Conservation (phyloP, 1,140 invertebrate genomes). For the Neuroterus valhalla region DNA sequence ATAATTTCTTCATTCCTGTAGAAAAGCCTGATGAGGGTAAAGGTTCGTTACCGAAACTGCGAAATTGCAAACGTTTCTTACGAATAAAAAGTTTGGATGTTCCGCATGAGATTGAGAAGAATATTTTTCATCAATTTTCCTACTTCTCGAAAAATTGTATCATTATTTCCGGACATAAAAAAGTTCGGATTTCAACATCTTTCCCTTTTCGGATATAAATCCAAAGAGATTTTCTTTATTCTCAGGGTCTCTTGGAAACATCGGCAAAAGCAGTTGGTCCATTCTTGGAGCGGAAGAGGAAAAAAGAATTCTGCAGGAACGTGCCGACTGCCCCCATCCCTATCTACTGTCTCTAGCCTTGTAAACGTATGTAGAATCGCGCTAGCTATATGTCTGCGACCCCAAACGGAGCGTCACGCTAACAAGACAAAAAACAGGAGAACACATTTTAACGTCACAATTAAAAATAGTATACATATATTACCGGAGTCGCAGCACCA, state of each 20-base stretch:
- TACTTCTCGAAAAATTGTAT: no score
- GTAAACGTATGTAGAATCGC: conserved; percentile 42
- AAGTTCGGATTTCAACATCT: no score
- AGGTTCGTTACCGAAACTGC: no score
- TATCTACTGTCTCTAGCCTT: conserved; percentile 46
- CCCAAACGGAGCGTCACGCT: conserved; percentile 59
- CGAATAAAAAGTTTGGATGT: no score
- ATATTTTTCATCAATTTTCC: no score
- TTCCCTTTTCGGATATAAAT: no score
- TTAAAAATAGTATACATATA: conserved; percentile 73
- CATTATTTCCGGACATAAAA: no score
- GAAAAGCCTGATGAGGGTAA: no score
- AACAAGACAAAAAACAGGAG: conserved; percentile 65
- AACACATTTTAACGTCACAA: conserved; percentile 72
- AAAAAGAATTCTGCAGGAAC: conserved; percentile 65
- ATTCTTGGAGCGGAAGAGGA: conserved; percentile 68
- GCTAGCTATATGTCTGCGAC: conserved; percentile 50
- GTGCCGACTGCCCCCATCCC: conserved; percentile 53
- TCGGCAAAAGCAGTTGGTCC: conserved; percentile 50
- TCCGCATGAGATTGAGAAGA: no score
- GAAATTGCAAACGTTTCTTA: no score
- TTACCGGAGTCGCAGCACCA: conserved; percentile 56
- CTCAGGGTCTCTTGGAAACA: conserved; percentile 55
- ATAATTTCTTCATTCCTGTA: no score
- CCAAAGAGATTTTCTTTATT: not conserved